phyloP scores from a whole-genome alignment of 2,888 invertebrate genomes.

The Eutolmus rufibarbis region DNA sequence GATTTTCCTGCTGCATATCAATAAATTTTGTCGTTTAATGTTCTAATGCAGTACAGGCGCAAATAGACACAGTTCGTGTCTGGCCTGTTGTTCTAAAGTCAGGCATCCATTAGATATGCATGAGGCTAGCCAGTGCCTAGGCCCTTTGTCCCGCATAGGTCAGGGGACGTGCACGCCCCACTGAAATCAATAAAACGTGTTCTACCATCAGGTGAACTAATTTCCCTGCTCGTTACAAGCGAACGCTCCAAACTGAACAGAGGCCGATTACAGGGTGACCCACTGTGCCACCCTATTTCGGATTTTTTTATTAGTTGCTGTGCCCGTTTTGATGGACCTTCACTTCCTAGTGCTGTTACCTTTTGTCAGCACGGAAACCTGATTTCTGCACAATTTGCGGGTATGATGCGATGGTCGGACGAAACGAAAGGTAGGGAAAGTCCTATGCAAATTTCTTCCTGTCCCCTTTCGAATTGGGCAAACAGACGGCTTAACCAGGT shows the following conservation, averaged over 20 bases:
- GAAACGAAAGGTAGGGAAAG: neutral
- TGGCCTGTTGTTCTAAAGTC: neutral
- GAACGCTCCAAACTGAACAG: neutral
- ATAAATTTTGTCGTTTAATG: neutral
- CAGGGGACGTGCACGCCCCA: neutral
- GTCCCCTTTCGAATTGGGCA: neutral
- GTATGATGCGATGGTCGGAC: neutral
- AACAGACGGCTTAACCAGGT: neutral
- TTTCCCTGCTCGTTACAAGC: neutral
- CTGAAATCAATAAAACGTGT: slow-evolving; percentile 4
- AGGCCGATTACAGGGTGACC: slow-evolving; percentile 4
- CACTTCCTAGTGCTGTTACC: neutral
- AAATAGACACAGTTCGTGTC: neutral
- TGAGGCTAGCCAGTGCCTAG: neutral
- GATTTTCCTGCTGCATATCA: neutral
- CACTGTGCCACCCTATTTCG: neutral
- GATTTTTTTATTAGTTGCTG: neutral
- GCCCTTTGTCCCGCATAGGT: neutral
- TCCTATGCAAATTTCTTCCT: neutral
- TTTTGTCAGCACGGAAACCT: neutral
- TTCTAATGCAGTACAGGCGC: neutral
- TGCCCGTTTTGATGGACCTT: neutral
- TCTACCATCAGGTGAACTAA: neutral
- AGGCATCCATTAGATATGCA: neutral
- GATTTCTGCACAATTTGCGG: neutral